Conservation (phyloP, 2,113 vertebrate species). For the Eublepharis macularius region DNA sequence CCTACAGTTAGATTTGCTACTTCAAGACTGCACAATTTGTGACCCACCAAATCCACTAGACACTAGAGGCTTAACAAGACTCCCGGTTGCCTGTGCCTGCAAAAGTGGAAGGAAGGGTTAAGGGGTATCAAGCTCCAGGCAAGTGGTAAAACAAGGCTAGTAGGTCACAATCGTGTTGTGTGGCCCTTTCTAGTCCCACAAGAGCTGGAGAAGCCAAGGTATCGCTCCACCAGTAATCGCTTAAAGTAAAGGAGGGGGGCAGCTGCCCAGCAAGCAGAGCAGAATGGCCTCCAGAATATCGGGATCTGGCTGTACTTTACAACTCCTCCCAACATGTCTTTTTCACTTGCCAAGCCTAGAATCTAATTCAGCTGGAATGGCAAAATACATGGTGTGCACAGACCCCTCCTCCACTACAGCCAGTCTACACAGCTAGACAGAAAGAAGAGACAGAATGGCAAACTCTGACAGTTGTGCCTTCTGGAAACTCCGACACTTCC, state of each 20-base stretch:
- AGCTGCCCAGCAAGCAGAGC: not conserved
- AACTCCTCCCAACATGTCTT: not conserved
- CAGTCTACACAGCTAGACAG: not conserved
- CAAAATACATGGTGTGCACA: not conserved
- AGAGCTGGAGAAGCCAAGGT: too few relatives aligned
- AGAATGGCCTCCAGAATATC: not conserved
- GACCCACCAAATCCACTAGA: not conserved
- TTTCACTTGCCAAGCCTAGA: not conserved
- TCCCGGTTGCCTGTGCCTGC: too few relatives aligned
- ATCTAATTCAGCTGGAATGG: not conserved
- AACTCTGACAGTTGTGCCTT: not conserved
- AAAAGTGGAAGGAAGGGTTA: not conserved
- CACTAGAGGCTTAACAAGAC: not conserved
- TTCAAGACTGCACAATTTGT: not conserved
- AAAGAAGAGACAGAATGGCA: rapidly evolving
- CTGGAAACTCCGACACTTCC: not conserved
- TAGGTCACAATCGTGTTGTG: not conserved
- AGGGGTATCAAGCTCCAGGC: not conserved
- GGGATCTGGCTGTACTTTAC: not conserved
- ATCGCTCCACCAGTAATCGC: not conserved
- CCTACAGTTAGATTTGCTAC: not conserved
- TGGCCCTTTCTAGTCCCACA: not conserved
- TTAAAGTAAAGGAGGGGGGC: too few relatives aligned
- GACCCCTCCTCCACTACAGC: too few relatives aligned
- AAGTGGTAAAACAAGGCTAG: not conserved